Base-by-base conservation (phyloP, 2,888 invertebrate species). In the Epirrita christyi region DNA sequence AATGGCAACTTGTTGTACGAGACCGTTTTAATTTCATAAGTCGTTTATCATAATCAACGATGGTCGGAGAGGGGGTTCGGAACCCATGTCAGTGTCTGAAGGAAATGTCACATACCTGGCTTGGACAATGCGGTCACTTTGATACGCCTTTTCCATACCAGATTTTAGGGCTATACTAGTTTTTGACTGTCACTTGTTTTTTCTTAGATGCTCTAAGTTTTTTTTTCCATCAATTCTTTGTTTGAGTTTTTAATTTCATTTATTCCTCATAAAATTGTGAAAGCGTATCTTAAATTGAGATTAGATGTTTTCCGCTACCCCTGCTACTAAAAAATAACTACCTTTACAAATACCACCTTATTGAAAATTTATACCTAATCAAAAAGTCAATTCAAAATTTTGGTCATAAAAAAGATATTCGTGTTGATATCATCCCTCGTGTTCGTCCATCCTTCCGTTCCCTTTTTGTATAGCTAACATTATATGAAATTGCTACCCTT, bases 11-110 rank as follows among this genome's bases (percentile, higher is more conserved):
- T 89, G 89, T 88, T 88, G 89, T 88, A 83, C 80, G 75, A 76
- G 85, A 82, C 86, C 88, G 90, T 91, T 92, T 92, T 92, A 92
- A 92, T 92, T 91, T 91, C 86, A 90, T 91, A 89, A 90, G 91
- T 92, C 91, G 85, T 92, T 91, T 88, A 89, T 92, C 92, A 92
- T 92, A 90, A 92, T 92, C 92, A 91, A 87, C 84, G 82, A 70
- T 67, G 70, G 63, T 71, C 1, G 65, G 66, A 64, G 63, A 58
- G 67, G 62, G 63, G 66, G 75, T 71, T 64, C 60, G 72, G 69
- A 68, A 92, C 91, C 92, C 91, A 80, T 86, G 88, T 92, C 92
- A 92, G 85, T 87, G 89, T 91, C 92, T 85, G 85, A 78, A 86
- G 85, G 83, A 82, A 86, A 86, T 81, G 85, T 85, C 86, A 84